Conservation (phyloP, 92 coral and sea anemone species). For the Plumapathes pennacea region DNA sequence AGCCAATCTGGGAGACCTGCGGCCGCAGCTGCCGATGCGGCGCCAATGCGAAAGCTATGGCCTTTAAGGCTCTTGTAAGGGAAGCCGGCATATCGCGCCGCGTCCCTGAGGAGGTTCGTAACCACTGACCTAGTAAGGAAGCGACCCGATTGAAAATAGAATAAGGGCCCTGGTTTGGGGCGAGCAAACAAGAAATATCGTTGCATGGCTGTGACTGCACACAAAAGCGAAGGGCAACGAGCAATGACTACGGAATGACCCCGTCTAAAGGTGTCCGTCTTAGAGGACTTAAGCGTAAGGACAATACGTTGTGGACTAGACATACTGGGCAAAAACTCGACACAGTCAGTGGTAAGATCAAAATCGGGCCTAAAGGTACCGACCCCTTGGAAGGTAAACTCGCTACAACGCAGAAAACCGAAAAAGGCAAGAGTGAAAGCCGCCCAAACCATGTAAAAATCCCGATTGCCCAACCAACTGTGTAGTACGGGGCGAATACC, state of each 20-base stretch:
- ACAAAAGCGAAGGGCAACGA: neutral
- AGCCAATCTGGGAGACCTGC: too few relatives aligned
- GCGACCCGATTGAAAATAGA: too few relatives aligned
- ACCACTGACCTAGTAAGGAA: too few relatives aligned
- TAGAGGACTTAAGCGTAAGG: slow-evolving; percentile 5
- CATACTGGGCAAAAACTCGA: slow-evolving; percentile 7
- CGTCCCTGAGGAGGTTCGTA: too few relatives aligned
- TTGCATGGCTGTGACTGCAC: slow-evolving; percentile 5
- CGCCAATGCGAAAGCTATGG: too few relatives aligned
- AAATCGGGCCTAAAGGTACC: slow-evolving; percentile 1
- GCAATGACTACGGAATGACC: neutral
- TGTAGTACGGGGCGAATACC: neutral
- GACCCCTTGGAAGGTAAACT: slow-evolving; percentile 2
- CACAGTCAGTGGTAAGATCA: slow-evolving; percentile 1
- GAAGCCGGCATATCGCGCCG: too few relatives aligned
- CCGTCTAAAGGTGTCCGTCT: slow-evolving; percentile 1
- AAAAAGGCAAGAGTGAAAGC: slow-evolving; percentile 18
- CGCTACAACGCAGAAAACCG: slow-evolving; percentile 13
- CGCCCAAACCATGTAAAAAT: slow-evolving; percentile 14
- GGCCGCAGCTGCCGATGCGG: too few relatives aligned
- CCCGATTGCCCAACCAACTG: neutral
- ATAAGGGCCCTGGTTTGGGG: too few relatives aligned
- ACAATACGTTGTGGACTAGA: neutral
- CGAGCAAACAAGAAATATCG: too few relatives aligned
- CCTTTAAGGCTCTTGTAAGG: too few relatives aligned